phyloP scores from a whole-genome alignment of 2,113 vertebrate genomes.

The Caloenas nicobarica region DNA sequence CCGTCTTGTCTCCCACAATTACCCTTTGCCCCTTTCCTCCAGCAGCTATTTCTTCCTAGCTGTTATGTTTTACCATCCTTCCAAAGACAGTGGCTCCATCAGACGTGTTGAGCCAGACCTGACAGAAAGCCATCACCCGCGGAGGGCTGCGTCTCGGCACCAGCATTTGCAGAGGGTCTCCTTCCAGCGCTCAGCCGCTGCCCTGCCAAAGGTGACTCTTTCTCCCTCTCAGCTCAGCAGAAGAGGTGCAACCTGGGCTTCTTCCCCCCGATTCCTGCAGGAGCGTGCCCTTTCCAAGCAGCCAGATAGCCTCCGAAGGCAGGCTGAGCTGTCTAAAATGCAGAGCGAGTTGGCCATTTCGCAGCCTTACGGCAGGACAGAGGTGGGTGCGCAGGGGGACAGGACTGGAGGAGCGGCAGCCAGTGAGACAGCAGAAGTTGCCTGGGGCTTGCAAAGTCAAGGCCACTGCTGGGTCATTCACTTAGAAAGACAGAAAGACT shows the following conservation, averaged over 20 bases:
- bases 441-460: background rate
- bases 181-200: background rate
- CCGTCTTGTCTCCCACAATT: slow-evolving; percentile 1
- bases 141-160: rapidly evolving
- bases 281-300: background rate
- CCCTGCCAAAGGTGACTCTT: background rate
- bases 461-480: background rate
- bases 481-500: background rate
- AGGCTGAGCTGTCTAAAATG: background rate
- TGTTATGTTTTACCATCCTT: background rate
- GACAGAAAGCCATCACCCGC: background rate
- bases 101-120: background rate
- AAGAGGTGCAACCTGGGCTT: background rate
- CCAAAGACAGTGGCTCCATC: rapidly evolving
- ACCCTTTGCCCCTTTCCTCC: background rate
- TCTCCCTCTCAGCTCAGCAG: background rate
- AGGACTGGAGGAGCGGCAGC: background rate
- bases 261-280: background rate
- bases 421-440: background rate
- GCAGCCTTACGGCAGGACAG: background rate
- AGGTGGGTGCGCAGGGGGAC: background rate
- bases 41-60: background rate
- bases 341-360: background rate
- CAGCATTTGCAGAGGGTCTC: background rate
- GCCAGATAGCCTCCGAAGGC: background rate